Percentiles rank a stretch among this genome's conserved stretches.
Evolutionary conservation across 2,113 vertebrate species (phyloP).

Genomic region (Apodemus sylvaticus): DNA sequence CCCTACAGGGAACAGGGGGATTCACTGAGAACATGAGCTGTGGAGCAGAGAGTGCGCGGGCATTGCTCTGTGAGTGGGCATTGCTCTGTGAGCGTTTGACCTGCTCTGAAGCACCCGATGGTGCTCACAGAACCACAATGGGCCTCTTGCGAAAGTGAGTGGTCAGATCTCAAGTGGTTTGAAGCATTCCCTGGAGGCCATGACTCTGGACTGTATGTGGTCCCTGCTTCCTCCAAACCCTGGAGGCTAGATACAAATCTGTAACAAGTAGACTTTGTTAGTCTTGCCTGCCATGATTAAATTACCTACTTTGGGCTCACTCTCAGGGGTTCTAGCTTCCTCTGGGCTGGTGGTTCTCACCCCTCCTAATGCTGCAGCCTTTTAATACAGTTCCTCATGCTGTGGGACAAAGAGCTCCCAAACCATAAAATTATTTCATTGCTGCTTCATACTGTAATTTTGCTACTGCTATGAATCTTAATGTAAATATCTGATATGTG

Average conservation of each 20-base stretch:
- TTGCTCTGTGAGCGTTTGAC: fast-evolving
- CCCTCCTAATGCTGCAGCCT: neutral
- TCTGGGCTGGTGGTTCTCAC: neutral
- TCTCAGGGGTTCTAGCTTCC: neutral
- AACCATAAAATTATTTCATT: neutral
- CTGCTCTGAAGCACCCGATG: neutral
- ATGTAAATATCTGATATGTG: neutral
- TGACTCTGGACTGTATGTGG: too few relatives aligned
- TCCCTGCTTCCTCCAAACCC: neutral
- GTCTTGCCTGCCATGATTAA: neutral
- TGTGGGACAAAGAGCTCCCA: neutral
- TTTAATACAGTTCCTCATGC: neutral
- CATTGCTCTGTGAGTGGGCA: fast-evolving
- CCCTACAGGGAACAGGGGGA: neutral
- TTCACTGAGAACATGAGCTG: neutral
- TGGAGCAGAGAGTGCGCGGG: fast-evolving
- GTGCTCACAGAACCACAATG: fast-evolving
- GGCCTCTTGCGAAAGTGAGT: neutral
- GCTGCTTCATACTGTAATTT: neutral
- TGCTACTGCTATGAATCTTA: neutral
- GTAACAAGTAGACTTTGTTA: neutral
- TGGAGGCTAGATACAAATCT: neutral
- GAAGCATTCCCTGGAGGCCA: neutral
- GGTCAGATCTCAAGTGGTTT: constrained; percentile 2
- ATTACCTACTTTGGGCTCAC: neutral